Evolutionary conservation across 2,888 invertebrate species (phyloP).

Genomic region (Neocrepidodera transversa): DNA sequence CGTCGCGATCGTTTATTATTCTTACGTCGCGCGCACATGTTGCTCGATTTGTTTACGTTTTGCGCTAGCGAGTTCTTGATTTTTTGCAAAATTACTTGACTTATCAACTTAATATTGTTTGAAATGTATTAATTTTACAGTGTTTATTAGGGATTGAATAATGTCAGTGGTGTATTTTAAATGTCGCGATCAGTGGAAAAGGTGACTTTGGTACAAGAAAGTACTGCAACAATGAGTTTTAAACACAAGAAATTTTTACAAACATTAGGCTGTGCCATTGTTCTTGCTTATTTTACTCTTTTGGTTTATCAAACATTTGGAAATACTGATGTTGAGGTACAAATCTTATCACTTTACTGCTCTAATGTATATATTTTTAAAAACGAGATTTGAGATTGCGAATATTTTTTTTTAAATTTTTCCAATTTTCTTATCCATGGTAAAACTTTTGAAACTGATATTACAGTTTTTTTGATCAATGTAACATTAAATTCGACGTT

Average conservation of each 20-base stretch:
- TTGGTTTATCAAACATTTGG: conserved; percentile 57
- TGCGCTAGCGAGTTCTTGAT: background rate
- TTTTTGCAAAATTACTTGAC: conserved; percentile 16
- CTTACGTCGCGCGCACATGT: conserved; percentile 7
- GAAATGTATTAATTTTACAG: no score
- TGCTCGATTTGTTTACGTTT: conserved; percentile 22
- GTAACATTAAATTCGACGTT: no score
- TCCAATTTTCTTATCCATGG: no score
- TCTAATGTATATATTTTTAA: no score
- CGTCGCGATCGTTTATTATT: no score
- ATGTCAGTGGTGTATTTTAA: conserved; percentile 19
- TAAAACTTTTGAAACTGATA: no score
- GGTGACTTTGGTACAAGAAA: conserved; percentile 46
- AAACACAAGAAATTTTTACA: conserved; percentile 55
- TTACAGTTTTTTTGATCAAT: no score
- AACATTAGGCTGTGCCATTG: conserved; percentile 53
- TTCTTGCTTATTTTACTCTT: conserved; percentile 55
- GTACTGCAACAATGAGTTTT: conserved; percentile 52
- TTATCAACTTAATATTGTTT: no score
- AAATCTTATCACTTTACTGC: background rate
- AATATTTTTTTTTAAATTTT: no score
- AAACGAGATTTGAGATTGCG: no score
- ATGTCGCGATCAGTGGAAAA: conserved; percentile 51
- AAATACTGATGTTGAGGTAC: conserved; percentile 46
- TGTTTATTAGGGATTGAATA: background rate